Evolutionary conservation across 2,888 invertebrate genomes (phyloP).

Genomic region (Ashinkailepas kermadecensis): DNA sequence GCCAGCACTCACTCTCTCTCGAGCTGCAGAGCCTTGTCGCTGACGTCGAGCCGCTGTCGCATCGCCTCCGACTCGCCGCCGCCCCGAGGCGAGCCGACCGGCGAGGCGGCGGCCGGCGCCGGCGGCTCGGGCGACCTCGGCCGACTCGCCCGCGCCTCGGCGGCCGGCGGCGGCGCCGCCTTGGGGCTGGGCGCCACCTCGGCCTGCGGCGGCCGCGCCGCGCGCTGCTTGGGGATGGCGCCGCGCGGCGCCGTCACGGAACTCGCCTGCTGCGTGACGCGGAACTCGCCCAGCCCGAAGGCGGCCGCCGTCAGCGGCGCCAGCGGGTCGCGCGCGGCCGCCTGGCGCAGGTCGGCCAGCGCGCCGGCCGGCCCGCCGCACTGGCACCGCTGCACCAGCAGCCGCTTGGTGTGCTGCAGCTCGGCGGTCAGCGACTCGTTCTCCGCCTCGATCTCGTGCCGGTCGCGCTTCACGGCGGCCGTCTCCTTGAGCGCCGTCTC

Average conservation of each 20-base stretch:
- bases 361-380: slow-evolving; percentile 1
- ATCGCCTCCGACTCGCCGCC: not conserved
- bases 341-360: not conserved
- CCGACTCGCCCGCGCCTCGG: not conserved
- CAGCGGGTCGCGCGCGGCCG: not conserved
- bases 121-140: not conserved
- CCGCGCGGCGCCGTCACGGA: not conserved
- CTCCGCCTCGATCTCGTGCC: slow-evolving; percentile 66
- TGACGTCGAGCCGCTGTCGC: not conserved
- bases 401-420: slow-evolving; percentile 43
- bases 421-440: slow-evolving; percentile 68
- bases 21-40: not conserved
- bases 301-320: not conserved
- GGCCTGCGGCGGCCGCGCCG: not conserved
- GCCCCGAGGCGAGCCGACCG: no score
- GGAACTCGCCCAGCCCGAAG: slow-evolving; percentile 3
- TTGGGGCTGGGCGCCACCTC: not conserved
- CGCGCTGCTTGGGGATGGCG: slow-evolving; percentile 2
- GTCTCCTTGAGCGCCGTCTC: slow-evolving; percentile 70
- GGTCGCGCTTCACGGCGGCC: slow-evolving; percentile 60
- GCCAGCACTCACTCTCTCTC: not conserved
- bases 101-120: not conserved
- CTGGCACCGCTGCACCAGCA: slow-evolving; percentile 11
- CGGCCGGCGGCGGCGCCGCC: not conserved
- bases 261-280: not conserved